phyloP scores from a whole-genome alignment of 1,140 invertebrate genomes.

The Lepidurus apus region DNA sequence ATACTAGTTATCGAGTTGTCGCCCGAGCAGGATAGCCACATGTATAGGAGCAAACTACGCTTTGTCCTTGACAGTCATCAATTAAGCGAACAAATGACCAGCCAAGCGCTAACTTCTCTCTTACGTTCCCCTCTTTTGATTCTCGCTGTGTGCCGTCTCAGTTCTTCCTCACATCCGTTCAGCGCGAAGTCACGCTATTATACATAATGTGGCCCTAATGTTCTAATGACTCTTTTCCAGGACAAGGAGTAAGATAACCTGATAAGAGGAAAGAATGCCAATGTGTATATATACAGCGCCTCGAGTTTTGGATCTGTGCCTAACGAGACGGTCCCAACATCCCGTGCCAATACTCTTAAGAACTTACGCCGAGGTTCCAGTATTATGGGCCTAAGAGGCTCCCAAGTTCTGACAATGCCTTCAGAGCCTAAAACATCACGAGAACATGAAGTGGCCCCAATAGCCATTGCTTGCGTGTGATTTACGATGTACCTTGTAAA shows the following conservation, averaged over 20 bases:
- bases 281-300: neutral
- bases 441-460: neutral
- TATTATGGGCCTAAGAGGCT: neutral
- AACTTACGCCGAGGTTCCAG: neutral
- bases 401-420: neutral
- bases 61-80: neutral
- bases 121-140: neutral
- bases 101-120: neutral
- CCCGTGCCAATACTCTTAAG: neutral
- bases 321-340: neutral
- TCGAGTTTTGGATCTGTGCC: neutral
- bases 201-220: neutral
- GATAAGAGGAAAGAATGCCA: neutral
- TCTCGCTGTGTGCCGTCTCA: neutral
- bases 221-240: conserved; percentile 19
- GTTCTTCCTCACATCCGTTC: neutral
- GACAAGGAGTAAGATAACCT: neutral
- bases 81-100: conserved; percentile 22
- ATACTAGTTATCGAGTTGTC: too few species aligned
- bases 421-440: neutral
- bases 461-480: neutral
- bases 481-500: neutral
- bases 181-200: neutral
- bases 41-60: neutral
- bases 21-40: too few species aligned